Base-by-base conservation (phyloP, 2,113 vertebrate species). In the Dolichotis patagonum region DNA sequence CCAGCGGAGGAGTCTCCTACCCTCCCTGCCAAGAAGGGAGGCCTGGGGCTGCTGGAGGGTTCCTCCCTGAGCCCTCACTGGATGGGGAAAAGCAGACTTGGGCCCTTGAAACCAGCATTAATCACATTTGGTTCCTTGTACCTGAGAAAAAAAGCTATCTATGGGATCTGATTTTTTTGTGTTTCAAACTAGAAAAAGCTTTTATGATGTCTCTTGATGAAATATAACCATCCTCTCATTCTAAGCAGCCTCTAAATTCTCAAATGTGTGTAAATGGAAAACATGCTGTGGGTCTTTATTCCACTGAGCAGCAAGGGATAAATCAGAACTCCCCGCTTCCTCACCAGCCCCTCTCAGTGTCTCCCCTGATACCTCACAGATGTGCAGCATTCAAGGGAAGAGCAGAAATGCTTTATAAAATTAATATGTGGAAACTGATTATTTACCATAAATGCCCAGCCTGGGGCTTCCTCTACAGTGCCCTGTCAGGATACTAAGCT, bases 121-220 rank as follows among this genome's bases (percentile, higher is more conserved):
- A 98, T 98, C 95, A 98, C 65, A 94, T 93, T 98, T 88, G 83
- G 71, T 54, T 80, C 84, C 96, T 97, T 96, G 62, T 97, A 98
- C 93, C 95, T 90, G 75, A 98, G 96, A 96, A 97, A 98, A 98
- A 97, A 97, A 96, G 60, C 84, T 95, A 93, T 90, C 86, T 97
- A 54, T 96, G 86, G 67, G 90, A 97, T 98, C 97, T 98, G 92
- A 97, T 96, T 98, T 98, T 52, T 98, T 77, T 62, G 0, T 97
- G 96, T 96, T 97, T 97, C 96, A 97, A 94, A 95, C 83, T 97
- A 56, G 80, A 96, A 94, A 97, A 98, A 96, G 97, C 96, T 98
- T 98, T 97, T 97, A 97, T 97, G 97, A 98, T 98, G 96, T 98
- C 98, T 98, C 88, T 95, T 97, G 88, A 98, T 96, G 94, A 98